Evolutionary conservation across 1,140 invertebrate species (phyloP), one percentile per base, ranked within the genome.

Genomic region (Oedothorax gibbosus): DNA sequence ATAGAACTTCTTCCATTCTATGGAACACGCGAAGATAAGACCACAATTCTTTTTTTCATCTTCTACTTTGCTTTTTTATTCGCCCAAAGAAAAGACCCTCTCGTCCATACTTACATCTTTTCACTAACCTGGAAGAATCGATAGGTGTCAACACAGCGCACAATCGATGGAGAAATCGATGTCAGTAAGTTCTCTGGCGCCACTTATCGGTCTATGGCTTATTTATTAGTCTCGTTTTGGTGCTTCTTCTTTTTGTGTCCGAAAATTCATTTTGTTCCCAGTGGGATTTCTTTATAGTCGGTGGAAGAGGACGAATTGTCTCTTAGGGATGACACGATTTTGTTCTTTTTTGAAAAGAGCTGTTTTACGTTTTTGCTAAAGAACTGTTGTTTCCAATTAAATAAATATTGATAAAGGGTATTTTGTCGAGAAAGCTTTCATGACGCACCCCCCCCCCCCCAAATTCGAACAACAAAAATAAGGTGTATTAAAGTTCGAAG

Each of bases 201-300:
- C 78, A 81, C 78, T 81, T 81, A 81, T 65, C 78, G 78, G 78
- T 71, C 78, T 81, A 81, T 81, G 54, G 78, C 78, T 81, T 81
- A 81, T 81, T 81, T 81, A 81, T 81, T 81, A 71, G 78, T 81
- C 78, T 81, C 78, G 78, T 71, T 71, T 68, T 10, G 62, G 73
- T 21, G 57, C 57, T 18, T 15, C 57, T 62, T 18, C 56, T 66
- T 35, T 66, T 66, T 66, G 68, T 51, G 49, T 35, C 50, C 18
- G 76, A 49, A 69, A 69, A 71, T 81, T 81, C 66, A 60, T 81
- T 81, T 81, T 71, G n/a, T 81, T 20, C 78, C 78, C 53, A 14
- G 54, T 50, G 78, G 21, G 54, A 75, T 75, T 14, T 57, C 50
- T 75, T 35, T 71, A 71, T 50, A 50, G 68, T 10, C 68, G 15